Conservation (phyloP, 2,888 invertebrate genomes). For the Volucella zonaria region DNA sequence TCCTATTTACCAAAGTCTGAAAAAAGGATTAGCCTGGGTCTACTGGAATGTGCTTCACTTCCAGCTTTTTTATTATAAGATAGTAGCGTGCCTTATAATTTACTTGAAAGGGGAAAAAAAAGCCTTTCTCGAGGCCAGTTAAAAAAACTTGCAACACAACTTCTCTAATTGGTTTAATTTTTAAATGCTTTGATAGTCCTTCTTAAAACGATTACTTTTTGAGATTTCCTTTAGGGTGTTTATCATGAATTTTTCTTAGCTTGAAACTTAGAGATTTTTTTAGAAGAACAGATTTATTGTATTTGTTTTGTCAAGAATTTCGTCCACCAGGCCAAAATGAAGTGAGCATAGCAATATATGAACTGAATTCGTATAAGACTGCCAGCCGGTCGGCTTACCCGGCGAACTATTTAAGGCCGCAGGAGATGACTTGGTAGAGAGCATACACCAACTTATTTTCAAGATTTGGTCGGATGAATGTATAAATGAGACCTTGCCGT, state of each 20-base stretch:
- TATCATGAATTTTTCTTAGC: not conserved
- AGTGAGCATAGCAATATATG: too few species aligned
- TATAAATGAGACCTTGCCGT: too few species aligned
- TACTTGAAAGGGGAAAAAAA: not conserved
- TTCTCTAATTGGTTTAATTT: slow-evolving; percentile 34
- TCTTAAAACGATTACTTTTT: slow-evolving; percentile 8
- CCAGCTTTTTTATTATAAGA: not conserved
- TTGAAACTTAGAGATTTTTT: not conserved
- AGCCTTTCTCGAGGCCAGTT: not conserved
- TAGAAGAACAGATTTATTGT: too few species aligned
- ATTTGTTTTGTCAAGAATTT: too few species aligned
- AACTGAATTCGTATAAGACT: too few species aligned
- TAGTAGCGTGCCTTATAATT: not conserved
- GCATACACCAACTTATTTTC: too few species aligned
- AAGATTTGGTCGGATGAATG: too few species aligned
- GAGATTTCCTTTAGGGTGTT: not conserved
- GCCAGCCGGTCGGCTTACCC: too few species aligned
- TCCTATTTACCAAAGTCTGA: slow-evolving; percentile 1
- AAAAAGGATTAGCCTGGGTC: slow-evolving; percentile 31
- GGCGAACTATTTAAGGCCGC: too few species aligned
- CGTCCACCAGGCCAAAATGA: too few species aligned
- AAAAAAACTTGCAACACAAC: slow-evolving; percentile 5
- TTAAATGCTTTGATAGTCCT: slow-evolving; percentile 10
- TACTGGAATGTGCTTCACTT: not conserved
- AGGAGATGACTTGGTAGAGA: too few species aligned